Evolutionary conservation across 2,888 invertebrate species (phyloP).

Genomic region (Polylopha cassiicola): DNA sequence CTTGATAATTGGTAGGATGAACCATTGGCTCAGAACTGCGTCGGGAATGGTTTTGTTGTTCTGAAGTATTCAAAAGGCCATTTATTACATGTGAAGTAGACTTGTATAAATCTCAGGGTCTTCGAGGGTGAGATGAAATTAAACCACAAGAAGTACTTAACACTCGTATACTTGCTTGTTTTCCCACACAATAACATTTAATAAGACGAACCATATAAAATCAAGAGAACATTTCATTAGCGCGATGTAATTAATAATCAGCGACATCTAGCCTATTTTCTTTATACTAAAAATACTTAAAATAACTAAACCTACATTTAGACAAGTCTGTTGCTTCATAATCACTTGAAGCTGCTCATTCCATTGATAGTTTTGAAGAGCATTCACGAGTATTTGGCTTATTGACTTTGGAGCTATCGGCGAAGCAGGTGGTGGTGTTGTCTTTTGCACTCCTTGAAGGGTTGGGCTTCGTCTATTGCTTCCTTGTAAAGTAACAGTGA

Average conservation of each 20-base stretch:
- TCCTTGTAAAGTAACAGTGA: not conserved
- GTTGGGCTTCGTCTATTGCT: constrained; percentile 3
- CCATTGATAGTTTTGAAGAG: not conserved
- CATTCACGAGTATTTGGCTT: not conserved
- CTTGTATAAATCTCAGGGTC: too few relatives aligned
- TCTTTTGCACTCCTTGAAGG: constrained; percentile 3
- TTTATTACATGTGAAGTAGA: not conserved
- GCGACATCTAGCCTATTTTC: too few relatives aligned
- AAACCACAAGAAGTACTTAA: too few relatives aligned
- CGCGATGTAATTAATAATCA: too few relatives aligned
- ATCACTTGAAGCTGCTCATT: not conserved
- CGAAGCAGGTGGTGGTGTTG: constrained; percentile 3
- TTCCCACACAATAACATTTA: too few relatives aligned
- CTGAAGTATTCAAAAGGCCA: not conserved
- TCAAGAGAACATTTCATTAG: too few relatives aligned
- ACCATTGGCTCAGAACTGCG: not conserved
- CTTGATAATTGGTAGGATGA: constrained; percentile 1
- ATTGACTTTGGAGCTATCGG: not conserved
- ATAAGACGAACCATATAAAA: too few relatives aligned
- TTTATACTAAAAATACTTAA: too few relatives aligned
- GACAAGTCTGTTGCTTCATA: not conserved
- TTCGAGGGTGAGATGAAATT: too few relatives aligned
- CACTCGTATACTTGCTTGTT: too few relatives aligned
- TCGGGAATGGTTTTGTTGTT: not conserved
- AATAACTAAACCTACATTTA: too few relatives aligned